These are phyloP conservation scores for Corythornis madagascariensis DNA, from an alignment of 2,113 vertebrate genomes.

Conservation along the genomic window DNA sequence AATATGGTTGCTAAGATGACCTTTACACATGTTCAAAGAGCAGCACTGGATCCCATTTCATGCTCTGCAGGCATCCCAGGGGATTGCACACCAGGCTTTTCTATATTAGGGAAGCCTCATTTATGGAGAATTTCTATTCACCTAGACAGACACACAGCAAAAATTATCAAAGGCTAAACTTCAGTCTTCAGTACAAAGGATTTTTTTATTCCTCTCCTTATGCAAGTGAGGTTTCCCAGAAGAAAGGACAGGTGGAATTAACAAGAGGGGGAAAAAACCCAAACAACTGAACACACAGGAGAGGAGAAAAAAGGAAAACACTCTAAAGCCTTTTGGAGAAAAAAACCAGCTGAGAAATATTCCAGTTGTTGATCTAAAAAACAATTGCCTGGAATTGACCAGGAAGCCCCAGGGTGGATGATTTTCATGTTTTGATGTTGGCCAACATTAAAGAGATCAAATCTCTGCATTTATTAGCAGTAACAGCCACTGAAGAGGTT, in stretches of 20 bases:
- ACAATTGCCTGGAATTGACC: neutral
- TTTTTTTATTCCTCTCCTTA: neutral
- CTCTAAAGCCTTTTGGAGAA: neutral
- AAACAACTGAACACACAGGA: neutral
- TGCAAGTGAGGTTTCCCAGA: neutral
- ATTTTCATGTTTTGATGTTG: neutral
- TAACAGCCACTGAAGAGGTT: neutral
- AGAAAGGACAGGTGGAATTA: neutral
- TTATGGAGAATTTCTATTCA: constrained; percentile 9
- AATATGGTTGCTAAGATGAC: constrained; percentile 46
- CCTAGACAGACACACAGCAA: neutral
- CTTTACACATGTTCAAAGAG: constrained; percentile 12
- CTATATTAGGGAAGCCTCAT: neutral
- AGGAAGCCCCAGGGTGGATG: neutral
- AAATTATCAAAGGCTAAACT: neutral
- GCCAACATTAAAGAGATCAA: neutral
- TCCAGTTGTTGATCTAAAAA: neutral
- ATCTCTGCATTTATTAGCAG: neutral
- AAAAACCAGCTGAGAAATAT: neutral
- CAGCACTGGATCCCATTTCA: neutral
- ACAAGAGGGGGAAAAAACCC: neutral
- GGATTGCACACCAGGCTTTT: neutral
- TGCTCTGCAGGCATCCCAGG: neutral
- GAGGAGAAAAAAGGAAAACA: neutral
- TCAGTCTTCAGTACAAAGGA: neutral